A percentile compares a stretch with the other conserved stretches of the same genome.
Evolutionary conservation across 2,888 invertebrate species (phyloP).

Genomic region (Merodon equestris): DNA sequence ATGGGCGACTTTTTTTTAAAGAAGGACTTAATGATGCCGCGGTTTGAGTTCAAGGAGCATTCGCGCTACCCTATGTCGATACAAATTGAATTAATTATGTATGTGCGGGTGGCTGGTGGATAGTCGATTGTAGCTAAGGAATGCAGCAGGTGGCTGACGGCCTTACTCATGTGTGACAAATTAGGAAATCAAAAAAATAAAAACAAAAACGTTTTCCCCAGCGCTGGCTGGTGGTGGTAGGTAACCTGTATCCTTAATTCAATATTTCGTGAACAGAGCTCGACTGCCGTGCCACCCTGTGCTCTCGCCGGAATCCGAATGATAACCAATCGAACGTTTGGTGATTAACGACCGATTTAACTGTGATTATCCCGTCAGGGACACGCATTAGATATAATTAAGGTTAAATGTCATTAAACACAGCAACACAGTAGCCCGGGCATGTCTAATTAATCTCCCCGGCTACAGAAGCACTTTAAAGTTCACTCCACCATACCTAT

Average conservation of each 20-base stretch:
- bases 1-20: conserved; percentile 6
- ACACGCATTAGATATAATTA: conserved; percentile 48
- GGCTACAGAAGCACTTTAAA: conserved; percentile 43
- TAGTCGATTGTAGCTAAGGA: no score
- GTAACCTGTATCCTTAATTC: no score
- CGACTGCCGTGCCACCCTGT: no score
- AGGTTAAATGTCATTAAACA: conserved; percentile 13
- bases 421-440: not conserved
- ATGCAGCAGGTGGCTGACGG: no score
- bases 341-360: conserved; percentile 42
- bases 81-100: conserved; percentile 38
- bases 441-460: conserved; percentile 39
- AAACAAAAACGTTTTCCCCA: no score
- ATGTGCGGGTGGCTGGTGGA: not conserved
- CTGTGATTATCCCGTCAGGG: conserved; percentile 14
- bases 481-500: conserved; percentile 15
- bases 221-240: no score
- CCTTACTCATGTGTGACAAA: no score
- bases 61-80: conserved; percentile 21
- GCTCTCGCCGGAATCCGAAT: not conserved
- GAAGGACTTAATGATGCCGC: conserved; percentile 28
- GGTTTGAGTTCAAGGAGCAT: not conserved
- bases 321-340: conserved; percentile 11
- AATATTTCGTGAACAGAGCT: not conserved
- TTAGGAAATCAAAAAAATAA: no score